Evolutionary conservation across 2,888 invertebrate genomes (phyloP).

Genomic region (Drosophila mayaguana): DNA sequence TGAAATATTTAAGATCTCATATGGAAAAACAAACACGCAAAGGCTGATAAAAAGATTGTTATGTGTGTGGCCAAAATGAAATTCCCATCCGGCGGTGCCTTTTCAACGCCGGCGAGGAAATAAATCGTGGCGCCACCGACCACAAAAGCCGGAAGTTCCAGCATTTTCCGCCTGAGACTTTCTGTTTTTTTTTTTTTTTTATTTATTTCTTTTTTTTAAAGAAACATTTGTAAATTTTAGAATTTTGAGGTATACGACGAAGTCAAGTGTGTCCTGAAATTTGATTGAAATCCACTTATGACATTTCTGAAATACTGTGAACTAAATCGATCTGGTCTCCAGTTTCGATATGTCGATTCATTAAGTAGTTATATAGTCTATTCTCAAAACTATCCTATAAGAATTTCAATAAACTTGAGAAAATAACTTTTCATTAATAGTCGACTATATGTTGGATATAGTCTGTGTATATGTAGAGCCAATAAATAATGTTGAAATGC

Average conservation of each 20-base stretch:
- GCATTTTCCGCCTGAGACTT: conserved; percentile 29
- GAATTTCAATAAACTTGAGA: no score
- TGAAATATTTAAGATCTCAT: conserved; percentile 25
- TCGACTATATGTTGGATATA: not conserved
- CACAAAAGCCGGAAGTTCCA: conserved; percentile 32
- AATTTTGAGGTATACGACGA: not conserved
- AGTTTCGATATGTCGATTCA: no score
- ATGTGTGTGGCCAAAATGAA: conserved; percentile 10
- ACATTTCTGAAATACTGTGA: no score
- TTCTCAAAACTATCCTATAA: no score
- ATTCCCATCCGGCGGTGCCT: conserved; percentile 9
- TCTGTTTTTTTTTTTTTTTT: not conserved
- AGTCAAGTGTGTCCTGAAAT: not conserved
- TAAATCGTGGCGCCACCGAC: conserved; percentile 26
- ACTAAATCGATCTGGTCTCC: no score
- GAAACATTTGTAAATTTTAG: not conserved
- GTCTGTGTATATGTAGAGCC: not conserved
- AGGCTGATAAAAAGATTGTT: conserved; percentile 6
- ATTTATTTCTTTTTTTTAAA: not conserved
- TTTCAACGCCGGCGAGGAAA: conserved; percentile 39
- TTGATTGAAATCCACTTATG: not conserved
- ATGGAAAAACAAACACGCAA: conserved; percentile 26
- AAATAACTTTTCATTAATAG: not conserved
- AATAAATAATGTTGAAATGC: conserved; percentile 32
- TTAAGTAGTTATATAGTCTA: no score